Evolutionary conservation across 1,140 invertebrate genomes (phyloP).

Genomic region (Epicauta chinensis): DNA sequence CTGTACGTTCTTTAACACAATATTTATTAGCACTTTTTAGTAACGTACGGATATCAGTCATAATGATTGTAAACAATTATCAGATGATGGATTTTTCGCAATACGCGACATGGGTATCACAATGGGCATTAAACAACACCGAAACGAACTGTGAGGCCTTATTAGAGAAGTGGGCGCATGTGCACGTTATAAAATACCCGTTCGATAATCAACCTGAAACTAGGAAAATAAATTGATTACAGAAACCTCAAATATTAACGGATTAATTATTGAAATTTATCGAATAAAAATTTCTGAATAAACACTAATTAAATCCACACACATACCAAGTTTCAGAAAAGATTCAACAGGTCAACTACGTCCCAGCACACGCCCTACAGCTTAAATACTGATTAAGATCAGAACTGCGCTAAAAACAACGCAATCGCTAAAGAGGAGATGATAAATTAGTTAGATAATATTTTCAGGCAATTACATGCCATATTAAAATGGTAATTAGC

Average conservation of each 20-base stretch:
- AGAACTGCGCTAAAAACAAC: too few relatives aligned
- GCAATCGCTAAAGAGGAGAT: too few relatives aligned
- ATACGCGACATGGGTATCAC: constrained; percentile 31
- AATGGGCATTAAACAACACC: background rate
- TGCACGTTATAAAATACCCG: constrained; percentile 25
- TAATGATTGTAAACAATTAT: constrained; percentile 26
- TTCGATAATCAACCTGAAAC: constrained; percentile 26
- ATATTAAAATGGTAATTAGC: too few relatives aligned
- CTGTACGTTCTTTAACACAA: constrained; percentile 14
- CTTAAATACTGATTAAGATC: too few relatives aligned
- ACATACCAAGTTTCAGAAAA: too few relatives aligned
- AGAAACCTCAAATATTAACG: constrained; percentile 7
- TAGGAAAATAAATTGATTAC: constrained; percentile 14
- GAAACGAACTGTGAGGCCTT: constrained; percentile 13
- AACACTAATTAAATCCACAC: too few relatives aligned
- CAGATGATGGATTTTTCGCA: constrained; percentile 24
- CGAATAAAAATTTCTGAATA: too few relatives aligned
- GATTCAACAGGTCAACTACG: too few relatives aligned
- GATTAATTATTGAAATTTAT: too few relatives aligned
- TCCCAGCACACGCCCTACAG: too few relatives aligned
- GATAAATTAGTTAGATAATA: too few relatives aligned
- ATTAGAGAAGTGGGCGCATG: constrained; percentile 5
- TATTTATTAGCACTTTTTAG: constrained; percentile 16
- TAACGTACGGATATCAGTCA: constrained; percentile 29
- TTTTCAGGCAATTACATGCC: too few relatives aligned